Base-by-base conservation (phyloP, 2,888 invertebrate species). In the Plagodis pulveraria region DNA sequence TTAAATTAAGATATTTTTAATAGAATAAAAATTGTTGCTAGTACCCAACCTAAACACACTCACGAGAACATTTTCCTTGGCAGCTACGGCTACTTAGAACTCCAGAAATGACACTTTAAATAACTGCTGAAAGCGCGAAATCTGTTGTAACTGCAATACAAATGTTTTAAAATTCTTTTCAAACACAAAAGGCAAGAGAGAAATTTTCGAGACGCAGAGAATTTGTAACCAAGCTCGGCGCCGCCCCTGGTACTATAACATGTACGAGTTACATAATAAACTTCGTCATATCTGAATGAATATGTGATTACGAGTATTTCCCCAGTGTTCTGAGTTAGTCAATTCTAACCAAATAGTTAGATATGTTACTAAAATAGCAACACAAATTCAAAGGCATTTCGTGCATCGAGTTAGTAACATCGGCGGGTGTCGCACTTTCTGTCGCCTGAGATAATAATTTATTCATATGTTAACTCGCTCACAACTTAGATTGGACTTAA, bases 401-500 rank as follows among this genome's bases (percentile, higher is more conserved):
- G 63, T 70, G 73, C 71, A 73, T 66, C 48, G 61, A 75, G 76
- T 72, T 69, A 58, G 62, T 52, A 63, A 54, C 51, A 45, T 47
- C 49, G 63, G 49, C 61, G 66, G 65, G 70, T 69, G 70, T 78
- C 73, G 71, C 76, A 74, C 74, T 78, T 78, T 80, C 85, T 81
- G 86, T 73, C 78, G 81, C 78, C 83, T 82, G 84, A 83, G 84
- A 89, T 89, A 85, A 87, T 90, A 91, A 92, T 91, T 91, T 91
- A 91, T 92, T 91, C 88, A 91, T 87, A 86, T 84, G 86, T 84
- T 89, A 90, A 89, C 85, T 87, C 83, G 81, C 80, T 74, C 83
- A 75, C 80, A 91, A 91, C 91, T 92, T 92, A 91, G 89, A 92
- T 92, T 92, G 90, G 88, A 89, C 90, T 91, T 92, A 91, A 92